These are phyloP conservation scores for Lophotis ruficrista DNA, from an alignment of 2,113 vertebrate species.

Conservation along the genomic window DNA sequence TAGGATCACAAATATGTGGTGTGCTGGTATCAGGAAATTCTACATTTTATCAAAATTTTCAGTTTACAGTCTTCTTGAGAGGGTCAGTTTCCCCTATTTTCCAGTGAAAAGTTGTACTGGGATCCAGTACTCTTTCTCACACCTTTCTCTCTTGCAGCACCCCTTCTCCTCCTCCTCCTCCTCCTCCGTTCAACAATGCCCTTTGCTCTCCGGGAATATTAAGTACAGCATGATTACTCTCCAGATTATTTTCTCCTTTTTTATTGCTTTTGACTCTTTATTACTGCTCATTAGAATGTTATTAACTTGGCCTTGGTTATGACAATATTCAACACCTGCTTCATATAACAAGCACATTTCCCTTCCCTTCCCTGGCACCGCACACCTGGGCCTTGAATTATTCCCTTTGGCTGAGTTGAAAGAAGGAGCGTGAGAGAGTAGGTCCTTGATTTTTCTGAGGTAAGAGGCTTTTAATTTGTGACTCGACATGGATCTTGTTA, in stretches of 20 bases:
- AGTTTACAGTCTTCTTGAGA: neutral
- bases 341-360: neutral
- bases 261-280: conserved; percentile 35
- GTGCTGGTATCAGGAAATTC: neutral
- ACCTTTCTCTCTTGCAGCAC: neutral
- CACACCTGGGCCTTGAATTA: neutral
- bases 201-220: neutral
- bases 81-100: neutral
- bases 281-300: conserved; percentile 32
- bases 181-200: neutral
- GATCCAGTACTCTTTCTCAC: neutral
- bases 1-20: neutral
- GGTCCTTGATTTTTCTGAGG: neutral
- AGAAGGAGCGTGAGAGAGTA: neutral
- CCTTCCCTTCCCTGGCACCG: neutral
- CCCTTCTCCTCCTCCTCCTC: neutral
- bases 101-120: neutral
- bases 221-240: neutral
- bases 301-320: conserved; percentile 16
- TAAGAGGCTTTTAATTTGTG: conserved; percentile 29
- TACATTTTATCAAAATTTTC: neutral
- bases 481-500: neutral
- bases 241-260: conserved; percentile 23
- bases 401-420: neutral
- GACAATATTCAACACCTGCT: conserved; percentile 2